Conservation (phyloP, 2,888 invertebrate species). For the Amblyjoppa proteus region DNA sequence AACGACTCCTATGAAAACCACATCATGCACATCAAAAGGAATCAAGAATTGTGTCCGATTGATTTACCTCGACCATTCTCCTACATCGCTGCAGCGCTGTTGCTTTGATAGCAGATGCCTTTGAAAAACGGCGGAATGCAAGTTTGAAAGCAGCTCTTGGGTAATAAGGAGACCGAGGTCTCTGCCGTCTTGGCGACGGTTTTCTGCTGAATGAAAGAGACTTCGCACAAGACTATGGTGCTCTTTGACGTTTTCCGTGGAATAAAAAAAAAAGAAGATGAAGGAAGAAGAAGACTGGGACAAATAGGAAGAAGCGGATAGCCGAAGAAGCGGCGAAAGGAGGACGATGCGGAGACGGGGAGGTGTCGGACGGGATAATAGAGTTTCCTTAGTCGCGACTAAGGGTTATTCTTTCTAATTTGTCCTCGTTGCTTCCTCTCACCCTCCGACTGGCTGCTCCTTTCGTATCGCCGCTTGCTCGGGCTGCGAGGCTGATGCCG, state of each 20-base stretch:
- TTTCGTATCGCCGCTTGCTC: constrained; percentile 42
- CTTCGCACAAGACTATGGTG: constrained; percentile 19
- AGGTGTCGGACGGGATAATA: constrained; percentile 77
- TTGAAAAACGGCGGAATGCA: not conserved
- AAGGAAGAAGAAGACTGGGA: constrained; percentile 10
- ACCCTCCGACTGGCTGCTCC: constrained; percentile 65
- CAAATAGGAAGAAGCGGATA: constrained; percentile 35
- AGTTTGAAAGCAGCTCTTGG: not conserved
- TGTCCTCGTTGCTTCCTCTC: constrained; percentile 70
- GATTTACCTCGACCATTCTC: not conserved
- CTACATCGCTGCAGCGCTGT: not conserved
- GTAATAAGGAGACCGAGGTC: constrained; percentile 9
- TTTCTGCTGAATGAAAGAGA: constrained; percentile 50
- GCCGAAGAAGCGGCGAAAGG: constrained; percentile 51
- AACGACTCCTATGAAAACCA: not conserved
- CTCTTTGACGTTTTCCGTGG: constrained; percentile 18
- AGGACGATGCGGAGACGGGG: constrained; percentile 46
- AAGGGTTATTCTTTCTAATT: constrained; percentile 82
- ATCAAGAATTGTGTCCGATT: not conserved
- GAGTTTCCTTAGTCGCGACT: constrained; percentile 78
- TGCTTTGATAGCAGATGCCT: not conserved
- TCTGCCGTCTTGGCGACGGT: constrained; percentile 13
- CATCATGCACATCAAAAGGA: too few species aligned
- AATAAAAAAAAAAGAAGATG: not conserved
- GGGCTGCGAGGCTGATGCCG: constrained; percentile 63